phyloP scores from a whole-genome alignment of 2,797 vertebrate genomes.

The Malacoctenus gilli region DNA sequence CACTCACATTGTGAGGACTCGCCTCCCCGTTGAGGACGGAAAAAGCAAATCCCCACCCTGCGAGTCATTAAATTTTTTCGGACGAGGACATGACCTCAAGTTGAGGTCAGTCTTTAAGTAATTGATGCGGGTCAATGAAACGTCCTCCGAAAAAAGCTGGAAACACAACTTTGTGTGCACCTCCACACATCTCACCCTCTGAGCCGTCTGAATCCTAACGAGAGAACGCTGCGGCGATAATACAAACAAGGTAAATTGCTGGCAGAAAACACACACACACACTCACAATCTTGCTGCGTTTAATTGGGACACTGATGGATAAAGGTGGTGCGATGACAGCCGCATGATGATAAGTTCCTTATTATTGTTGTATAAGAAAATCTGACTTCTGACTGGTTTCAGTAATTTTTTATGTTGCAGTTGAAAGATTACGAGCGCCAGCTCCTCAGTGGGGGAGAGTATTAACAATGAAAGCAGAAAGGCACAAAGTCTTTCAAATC shows the following conservation, averaged over 20 bases:
- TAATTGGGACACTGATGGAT: slow-evolving; percentile 59
- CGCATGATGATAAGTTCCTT: slow-evolving; percentile 38
- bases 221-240: slow-evolving; percentile 36
- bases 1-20: neutral
- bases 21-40: neutral
- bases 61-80: neutral
- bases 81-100: neutral
- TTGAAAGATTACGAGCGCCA: slow-evolving; percentile 24
- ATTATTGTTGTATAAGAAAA: slow-evolving; percentile 33
- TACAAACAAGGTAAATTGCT: slow-evolving; percentile 38
- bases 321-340: slow-evolving; percentile 39
- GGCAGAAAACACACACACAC: slow-evolving; percentile 22
- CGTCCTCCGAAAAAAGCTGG: neutral
- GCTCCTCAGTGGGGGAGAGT: slow-evolving; percentile 5
- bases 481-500: slow-evolving; percentile 29
- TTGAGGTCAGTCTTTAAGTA: too few relatives aligned
- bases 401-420: slow-evolving; percentile 26
- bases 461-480: slow-evolving; percentile 27
- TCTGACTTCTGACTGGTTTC: slow-evolving; percentile 24
- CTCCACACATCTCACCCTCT: neutral
- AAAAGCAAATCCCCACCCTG: neutral
- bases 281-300: slow-evolving; percentile 35
- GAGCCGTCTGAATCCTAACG: slow-evolving; percentile 26
- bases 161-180: neutral
- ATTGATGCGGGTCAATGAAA: neutral